phyloP scores from a whole-genome alignment of 2,797 vertebrate genomes.

The Naso thynnoides region DNA sequence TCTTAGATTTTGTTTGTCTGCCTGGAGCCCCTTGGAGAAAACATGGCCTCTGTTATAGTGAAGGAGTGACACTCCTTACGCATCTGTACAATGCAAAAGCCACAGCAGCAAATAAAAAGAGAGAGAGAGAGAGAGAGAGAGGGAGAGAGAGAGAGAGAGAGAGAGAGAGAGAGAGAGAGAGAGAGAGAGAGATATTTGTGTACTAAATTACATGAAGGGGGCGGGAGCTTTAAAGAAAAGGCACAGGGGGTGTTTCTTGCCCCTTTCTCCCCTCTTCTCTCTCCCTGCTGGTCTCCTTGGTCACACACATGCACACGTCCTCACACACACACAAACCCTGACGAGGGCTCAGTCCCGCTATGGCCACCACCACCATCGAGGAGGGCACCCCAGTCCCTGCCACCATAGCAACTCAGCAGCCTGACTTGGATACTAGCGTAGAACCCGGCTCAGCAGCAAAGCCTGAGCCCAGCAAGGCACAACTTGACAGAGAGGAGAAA shows the following conservation, averaged over 20 bases:
- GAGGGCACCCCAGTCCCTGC: constrained; percentile 60
- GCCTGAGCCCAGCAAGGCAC: constrained; percentile 61
- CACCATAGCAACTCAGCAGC: constrained; percentile 63
- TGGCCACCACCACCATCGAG: constrained; percentile 72
- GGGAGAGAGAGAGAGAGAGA: constrained; percentile 52
- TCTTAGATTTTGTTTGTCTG: constrained; percentile 49
- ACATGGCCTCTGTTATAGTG: background rate
- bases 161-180: constrained; percentile 6
- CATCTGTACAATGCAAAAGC: constrained; percentile 20
- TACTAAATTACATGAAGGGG: constrained; percentile 67
- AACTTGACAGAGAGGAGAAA: constrained; percentile 47
- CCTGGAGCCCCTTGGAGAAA: constrained; percentile 27
- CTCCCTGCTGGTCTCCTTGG: constrained; percentile 79
- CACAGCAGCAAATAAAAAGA: constrained; percentile 29
- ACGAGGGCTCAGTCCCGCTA: constrained; percentile 81
- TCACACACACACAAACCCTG: constrained; percentile 63
- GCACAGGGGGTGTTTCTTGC: constrained; percentile 64
- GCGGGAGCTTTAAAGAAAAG: constrained; percentile 70
- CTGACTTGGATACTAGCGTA: constrained; percentile 66
- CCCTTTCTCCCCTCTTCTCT: constrained; percentile 67
- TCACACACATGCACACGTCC: constrained; percentile 77
- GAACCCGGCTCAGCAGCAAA: constrained; percentile 57
- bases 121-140: constrained; percentile 40
- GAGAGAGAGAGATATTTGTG: constrained; percentile 59
- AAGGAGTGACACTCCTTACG: constrained; percentile 24